These are phyloP conservation scores for Sceloporus tristichus DNA, from an alignment of 2,113 vertebrate genomes.

Conservation along the genomic window DNA sequence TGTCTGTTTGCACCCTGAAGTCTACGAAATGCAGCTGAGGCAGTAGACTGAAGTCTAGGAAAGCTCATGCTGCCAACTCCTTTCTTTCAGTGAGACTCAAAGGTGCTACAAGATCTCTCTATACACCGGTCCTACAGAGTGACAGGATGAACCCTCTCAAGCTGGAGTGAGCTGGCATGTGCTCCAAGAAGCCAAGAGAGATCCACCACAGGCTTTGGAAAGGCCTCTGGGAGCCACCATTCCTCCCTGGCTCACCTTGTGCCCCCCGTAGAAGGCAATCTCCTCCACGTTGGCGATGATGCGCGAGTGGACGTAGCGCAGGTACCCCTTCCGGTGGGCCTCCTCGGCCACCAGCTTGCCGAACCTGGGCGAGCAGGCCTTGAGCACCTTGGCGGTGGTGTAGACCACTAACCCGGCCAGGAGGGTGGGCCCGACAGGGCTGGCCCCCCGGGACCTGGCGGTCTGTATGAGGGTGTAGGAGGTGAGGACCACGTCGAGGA, in stretches of 20 bases:
- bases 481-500: constrained; percentile 94
- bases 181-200: constrained; percentile 48
- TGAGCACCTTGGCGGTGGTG: constrained; percentile 91
- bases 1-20: too few relatives aligned
- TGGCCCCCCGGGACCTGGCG: constrained; percentile 89
- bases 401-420: constrained; percentile 95
- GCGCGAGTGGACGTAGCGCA: constrained; percentile 95
- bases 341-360: constrained; percentile 97
- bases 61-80: too few relatives aligned
- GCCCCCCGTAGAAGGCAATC: constrained; percentile 98
- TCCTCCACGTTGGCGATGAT: constrained; percentile 98
- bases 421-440: constrained; percentile 89
- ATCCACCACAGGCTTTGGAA: not conserved
- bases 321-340: constrained; percentile 92
- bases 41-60: too few relatives aligned
- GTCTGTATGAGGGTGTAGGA: constrained; percentile 96
- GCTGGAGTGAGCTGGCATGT: not conserved
- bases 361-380: constrained; percentile 94
- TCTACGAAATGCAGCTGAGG: too few relatives aligned
- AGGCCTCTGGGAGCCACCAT: not conserved
- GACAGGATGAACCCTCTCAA: too few relatives aligned
- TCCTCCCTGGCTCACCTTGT: constrained; percentile 85
- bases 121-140: too few relatives aligned
- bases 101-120: too few relatives aligned
- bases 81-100: too few relatives aligned